Conservation (phyloP, 2,113 vertebrate species). For the Amia ocellicauda region DNA sequence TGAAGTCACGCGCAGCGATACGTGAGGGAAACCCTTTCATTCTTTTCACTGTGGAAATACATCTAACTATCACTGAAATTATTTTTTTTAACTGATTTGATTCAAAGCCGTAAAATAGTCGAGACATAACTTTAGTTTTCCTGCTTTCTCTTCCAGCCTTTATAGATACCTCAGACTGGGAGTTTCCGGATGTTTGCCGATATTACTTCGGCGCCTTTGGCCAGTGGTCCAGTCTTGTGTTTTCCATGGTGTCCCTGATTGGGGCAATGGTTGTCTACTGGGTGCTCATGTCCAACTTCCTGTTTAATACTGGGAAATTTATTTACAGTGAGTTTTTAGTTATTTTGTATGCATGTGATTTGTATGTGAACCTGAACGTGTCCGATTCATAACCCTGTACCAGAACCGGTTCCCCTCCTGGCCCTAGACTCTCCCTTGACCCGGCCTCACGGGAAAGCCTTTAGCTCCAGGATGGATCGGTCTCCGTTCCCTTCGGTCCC, state of each 20-base stretch:
- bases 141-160: slow-evolving; percentile 55
- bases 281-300: slow-evolving; percentile 98
- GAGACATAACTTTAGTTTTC: background rate
- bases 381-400: no score
- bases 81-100: no score
- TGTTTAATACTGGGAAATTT: slow-evolving; percentile 91
- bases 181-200: slow-evolving; percentile 92
- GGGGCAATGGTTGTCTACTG: slow-evolving; percentile 98
- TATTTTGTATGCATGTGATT: no score
- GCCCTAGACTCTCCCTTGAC: no score
- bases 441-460: no score
- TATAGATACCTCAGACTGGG: slow-evolving; percentile 82
- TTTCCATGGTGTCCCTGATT: slow-evolving; percentile 88
- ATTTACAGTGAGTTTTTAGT: slow-evolving; percentile 83
- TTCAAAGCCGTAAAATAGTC: background rate
- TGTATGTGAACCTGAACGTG: no score
- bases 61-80: no score
- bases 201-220: slow-evolving; percentile 91
- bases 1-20: slow-evolving; percentile 84
- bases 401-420: no score
- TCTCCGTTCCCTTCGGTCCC: no score
- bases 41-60: no score
- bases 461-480: no score
- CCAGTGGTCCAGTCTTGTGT: slow-evolving; percentile 89
- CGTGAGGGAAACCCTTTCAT: slow-evolving; percentile 65